Base-by-base conservation (phyloP, 2,113 vertebrate genomes). In the Cyrtonyx montezumae region DNA sequence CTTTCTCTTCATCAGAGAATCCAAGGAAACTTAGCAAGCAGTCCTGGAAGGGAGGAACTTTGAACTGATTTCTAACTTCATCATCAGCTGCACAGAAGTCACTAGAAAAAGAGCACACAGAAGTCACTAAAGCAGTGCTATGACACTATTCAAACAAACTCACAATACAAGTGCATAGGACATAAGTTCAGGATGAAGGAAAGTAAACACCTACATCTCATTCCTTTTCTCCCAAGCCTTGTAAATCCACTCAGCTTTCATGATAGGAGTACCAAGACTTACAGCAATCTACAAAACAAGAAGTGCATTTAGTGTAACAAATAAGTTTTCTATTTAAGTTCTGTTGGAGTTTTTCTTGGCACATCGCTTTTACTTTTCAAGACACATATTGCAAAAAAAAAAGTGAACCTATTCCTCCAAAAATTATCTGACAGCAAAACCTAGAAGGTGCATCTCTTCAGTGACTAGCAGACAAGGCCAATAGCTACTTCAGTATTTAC, bases 11-110 rank as follows among this genome's bases (percentile, higher is more conserved):
- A 65, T 99, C 98, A 40, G 99, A 99, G 96, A 99, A 99, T 40
- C 99, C 99, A 96, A 99, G 84, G 94, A 99, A 99, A 97, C 99
- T 99, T 85, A 99, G 97, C 93, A 98, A 80, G 78, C 99, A 99
- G 92, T 99, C 99, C 97, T 99, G 99, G 97, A 99, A 99, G 3
- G 99, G 99, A 86, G 98, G 98, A 70, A 99, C 99, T 97, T 99
- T 99, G 96, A 99, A 99, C 91, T 98, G 98, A 26, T 98, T 98
- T 88, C 98, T 98, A 49, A 99, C 99, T 21, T 98, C 97, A 51
- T 99, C 99, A 73, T 97, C 95, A 70, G 97, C 98, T 79, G 99
- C 99, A 91, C 96, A 98, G 88, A 99, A 99, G 91, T 97, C 87
- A 84, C 99, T 99, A 61, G 71, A 42, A 40, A 63, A 37, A 62